Conservation (phyloP, 2,797 vertebrate species). For the Myotis myotis region DNA sequence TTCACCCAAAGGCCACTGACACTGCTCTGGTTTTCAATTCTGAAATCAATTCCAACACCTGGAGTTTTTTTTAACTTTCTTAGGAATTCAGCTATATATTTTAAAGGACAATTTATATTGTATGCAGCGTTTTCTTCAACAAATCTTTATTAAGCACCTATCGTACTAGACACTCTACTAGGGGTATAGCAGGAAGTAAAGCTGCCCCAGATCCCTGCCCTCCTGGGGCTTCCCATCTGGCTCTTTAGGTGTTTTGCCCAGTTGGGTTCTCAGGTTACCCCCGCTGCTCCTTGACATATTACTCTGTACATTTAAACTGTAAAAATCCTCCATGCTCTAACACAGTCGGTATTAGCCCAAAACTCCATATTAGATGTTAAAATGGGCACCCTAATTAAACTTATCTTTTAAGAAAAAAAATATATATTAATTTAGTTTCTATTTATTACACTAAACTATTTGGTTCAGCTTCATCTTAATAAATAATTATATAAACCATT, state of each 20-base stretch:
- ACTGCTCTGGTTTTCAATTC: not conserved
- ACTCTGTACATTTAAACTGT: not conserved
- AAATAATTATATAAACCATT: not conserved
- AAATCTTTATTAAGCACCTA: not conserved
- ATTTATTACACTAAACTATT: not conserved
- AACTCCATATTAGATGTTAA: not conserved
- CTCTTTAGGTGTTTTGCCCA: not conserved
- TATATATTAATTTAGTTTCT: not conserved
- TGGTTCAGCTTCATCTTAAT: constrained; percentile 29
- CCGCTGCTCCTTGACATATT: not conserved
- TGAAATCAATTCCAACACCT: not conserved
- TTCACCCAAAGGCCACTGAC: not conserved
- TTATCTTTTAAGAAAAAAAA: constrained; percentile 36
- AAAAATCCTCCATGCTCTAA: not conserved
- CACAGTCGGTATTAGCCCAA: not conserved
- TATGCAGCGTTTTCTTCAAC: not conserved
- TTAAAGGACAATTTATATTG: not conserved
- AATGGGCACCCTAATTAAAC: not conserved
- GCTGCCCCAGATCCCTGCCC: not conserved
- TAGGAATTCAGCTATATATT: not conserved
- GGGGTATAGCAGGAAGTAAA: not conserved
- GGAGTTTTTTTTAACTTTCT: not conserved
- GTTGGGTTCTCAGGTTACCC: not conserved
- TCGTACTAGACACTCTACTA: not conserved
- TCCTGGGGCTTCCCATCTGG: not conserved